These are phyloP conservation scores for Pterocles orientalis DNA, from an alignment of 2,113 vertebrate species.

Conservation along the genomic window DNA sequence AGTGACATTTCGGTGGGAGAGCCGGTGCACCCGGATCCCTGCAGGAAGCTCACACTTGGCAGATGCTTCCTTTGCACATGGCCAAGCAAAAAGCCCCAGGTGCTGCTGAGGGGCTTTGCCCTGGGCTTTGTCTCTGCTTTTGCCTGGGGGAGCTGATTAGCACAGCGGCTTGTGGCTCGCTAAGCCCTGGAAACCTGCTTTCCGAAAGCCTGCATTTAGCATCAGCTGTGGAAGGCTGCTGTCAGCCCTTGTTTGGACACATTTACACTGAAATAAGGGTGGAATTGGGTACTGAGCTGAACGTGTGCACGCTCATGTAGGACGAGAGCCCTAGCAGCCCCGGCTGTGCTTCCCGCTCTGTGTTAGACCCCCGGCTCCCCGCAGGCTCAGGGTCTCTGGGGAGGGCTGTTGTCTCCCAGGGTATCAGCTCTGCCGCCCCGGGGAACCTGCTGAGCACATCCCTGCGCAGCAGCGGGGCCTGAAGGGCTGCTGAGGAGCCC, in stretches of 20 bases:
- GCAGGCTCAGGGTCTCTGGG: rapidly evolving
- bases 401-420: background rate
- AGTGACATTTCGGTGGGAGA: background rate
- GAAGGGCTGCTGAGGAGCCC: background rate
- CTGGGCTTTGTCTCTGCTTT: background rate
- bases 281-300: background rate
- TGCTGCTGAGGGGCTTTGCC: background rate
- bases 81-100: background rate
- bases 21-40: background rate
- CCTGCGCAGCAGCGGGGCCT: rapidly evolving
- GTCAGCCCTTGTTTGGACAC: background rate
- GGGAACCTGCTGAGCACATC: background rate
- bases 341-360: background rate
- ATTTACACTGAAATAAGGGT: background rate
- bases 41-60: background rate
- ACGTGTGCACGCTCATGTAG: rapidly evolving
- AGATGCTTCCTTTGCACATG: background rate
- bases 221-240: background rate
- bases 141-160: background rate
- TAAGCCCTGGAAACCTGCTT: background rate
- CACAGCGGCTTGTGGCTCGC: background rate
- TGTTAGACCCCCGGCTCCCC: background rate
- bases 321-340: background rate
- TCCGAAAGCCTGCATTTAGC: background rate
- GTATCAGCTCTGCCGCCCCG: background rate